Conservation (phyloP, 2,888 invertebrate genomes). For the Oegoconia quadripuncta region DNA sequence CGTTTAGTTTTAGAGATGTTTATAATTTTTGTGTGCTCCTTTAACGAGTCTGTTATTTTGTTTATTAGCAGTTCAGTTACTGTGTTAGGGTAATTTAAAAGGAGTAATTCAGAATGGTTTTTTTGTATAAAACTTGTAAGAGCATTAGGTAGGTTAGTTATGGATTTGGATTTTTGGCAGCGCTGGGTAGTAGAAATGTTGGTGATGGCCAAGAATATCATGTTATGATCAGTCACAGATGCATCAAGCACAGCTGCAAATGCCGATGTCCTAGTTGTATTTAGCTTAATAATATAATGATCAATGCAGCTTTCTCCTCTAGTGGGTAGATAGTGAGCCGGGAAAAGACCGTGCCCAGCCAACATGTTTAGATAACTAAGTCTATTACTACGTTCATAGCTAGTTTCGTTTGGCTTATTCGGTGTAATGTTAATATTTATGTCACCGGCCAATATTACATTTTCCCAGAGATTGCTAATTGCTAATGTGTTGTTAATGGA, state of each 20-base stretch:
- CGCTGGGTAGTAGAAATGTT: neutral
- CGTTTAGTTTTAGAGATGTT: neutral
- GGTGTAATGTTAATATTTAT: conserved; percentile 23
- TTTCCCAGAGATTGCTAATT: conserved; percentile 23
- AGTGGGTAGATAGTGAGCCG: conserved; percentile 4
- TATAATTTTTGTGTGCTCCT: neutral
- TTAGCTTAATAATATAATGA: conserved; percentile 3
- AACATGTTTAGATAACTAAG: conserved; percentile 2
- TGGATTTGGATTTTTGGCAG: neutral
- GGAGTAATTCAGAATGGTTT: neutral
- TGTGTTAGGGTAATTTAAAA: neutral
- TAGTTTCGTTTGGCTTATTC: neutral
- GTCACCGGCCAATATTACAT: too few species aligned
- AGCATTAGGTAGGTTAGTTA: neutral
- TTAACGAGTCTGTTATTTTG: neutral
- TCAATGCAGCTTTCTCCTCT: conserved; percentile 5
- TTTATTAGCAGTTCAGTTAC: neutral
- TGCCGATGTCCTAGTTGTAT: neutral
- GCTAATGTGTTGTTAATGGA: conserved; percentile 12
- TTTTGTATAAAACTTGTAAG: neutral
- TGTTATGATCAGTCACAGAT: conserved; percentile 3
- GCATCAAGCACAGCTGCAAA: conserved; percentile 4
- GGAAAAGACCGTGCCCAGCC: neutral
- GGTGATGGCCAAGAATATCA: neutral
- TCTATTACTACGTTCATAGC: neutral